Evolutionary conservation across 2,113 vertebrate genomes (phyloP).

Genomic region (Muntiacus reevesi): DNA sequence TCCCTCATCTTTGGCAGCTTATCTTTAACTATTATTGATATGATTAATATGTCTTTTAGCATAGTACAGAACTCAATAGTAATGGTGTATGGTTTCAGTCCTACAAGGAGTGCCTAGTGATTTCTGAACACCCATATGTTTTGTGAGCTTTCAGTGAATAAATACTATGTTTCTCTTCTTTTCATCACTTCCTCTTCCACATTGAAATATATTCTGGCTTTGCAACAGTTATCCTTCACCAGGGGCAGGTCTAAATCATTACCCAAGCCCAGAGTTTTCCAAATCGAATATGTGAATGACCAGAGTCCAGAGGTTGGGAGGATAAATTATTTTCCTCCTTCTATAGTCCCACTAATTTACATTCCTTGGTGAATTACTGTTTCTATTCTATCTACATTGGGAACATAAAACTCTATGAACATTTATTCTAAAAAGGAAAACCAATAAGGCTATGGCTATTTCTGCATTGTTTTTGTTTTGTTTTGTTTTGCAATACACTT

Average conservation of each 20-base stretch:
- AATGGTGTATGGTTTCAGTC: not conserved
- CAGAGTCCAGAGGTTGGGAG: not conserved
- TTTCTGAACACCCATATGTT: not conserved
- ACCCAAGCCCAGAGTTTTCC: not conserved
- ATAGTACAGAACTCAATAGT: not conserved
- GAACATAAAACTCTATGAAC: not conserved
- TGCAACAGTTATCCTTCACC: not conserved
- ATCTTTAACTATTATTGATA: not conserved
- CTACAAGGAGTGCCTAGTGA: not conserved
- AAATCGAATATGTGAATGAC: not conserved
- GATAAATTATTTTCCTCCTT: not conserved
- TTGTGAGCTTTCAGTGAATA: not conserved
- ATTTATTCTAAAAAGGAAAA: constrained; percentile 25
- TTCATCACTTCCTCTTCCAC: not conserved
- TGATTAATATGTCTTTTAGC: not conserved
- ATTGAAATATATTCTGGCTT: not conserved
- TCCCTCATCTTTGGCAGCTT: not conserved
- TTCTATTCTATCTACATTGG: not conserved
- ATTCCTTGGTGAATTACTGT: not conserved
- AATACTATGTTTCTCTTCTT: not conserved
- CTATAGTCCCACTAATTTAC: not conserved
- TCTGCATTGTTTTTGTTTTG: not conserved
- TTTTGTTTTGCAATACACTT: not conserved
- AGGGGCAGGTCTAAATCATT: not conserved
- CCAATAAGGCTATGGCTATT: not conserved